Base-by-base conservation (phyloP, 2,888 invertebrate species). In the Tenthredo livida region DNA sequence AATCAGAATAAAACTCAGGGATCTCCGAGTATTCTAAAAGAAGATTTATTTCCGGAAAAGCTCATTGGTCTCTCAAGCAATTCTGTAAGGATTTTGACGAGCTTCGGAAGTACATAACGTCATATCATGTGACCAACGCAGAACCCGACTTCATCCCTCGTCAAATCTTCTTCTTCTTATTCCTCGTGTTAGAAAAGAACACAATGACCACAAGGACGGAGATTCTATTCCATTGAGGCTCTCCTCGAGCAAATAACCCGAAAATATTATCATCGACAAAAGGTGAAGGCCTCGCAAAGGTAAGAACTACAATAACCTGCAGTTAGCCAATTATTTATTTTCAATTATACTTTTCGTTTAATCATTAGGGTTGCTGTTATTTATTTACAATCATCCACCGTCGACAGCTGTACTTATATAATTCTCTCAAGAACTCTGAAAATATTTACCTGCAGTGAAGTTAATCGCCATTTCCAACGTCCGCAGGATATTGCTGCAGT, bases 1-100 rank as follows among this genome's bases (percentile, higher is more conserved):
- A 75, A 75, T 75, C 43, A 47, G 47, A 75, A 75, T 75, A 75
- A 75, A 40, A 25, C 47, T 10, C 25, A 9, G 75, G 25, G 47
- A 25, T 25, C 9, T 50, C 47, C 9, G 15, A n/a, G 15, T 50
- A 17, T 29, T 17, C 77, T 1, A 33, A 50, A 15, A 15, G 25
- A 10, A n/a, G 17, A 54, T 77, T 17, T 21, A 25, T 77, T 77
- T 54, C 50, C n/a, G 54, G 9, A 10, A 77, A 54, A n/a, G 25
- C 43, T 47, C 29, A 29, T 37, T 29, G 10, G 40, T 72, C 37
- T 73, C 21, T 40, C 72, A 12, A 43, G 10, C 3, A 17, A 40
- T 43, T 17, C 72, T 17, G 33, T 6, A 33, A 12, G 67, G n/a
- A 43, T 43, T 73, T 17, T 73, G 72, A 40, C 72, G 40, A 73